Evolutionary conservation across 2,113 vertebrate genomes (phyloP), one percentile per base, ranked within the genome.

Genomic region (Chaetodon trifascialis): DNA sequence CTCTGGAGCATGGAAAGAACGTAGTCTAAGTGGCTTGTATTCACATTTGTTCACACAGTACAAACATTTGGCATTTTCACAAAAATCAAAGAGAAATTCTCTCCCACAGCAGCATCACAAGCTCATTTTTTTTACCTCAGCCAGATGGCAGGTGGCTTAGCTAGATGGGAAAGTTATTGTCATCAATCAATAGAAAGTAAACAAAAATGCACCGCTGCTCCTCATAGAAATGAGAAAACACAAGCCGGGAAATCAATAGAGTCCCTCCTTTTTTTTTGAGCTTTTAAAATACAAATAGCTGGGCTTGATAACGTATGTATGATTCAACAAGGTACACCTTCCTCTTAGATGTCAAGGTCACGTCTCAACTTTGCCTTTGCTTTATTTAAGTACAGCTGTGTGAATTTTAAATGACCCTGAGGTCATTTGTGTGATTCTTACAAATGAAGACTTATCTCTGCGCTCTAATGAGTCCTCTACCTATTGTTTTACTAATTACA

Each of bases 161-260:
- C 80, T 84, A 25, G 75, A 83, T 80, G 68, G 76, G 56, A 78
- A 88, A 82, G 72, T 78, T 90, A 80, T 89, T 84, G 77, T 81
- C 76, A 87, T 88, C 78, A 84, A 85, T 89, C 88, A 89, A 86
- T 82, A 70, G 49, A 76, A 73, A 88, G 84, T 84, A 86, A 85
- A 88, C 80, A 69, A 69, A 83, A 87, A 84, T 69, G 71, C 80
- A 84, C 69, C 59, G 63, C 42, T 54, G 72, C 76, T 79, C 47
- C 59, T 54, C 73, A 73, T 62, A 85, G 65, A 85, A 86, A 90
- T 83, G 75, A 88, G 78, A 82, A 74, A 70, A 81, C 38, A 12
- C 74, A 64, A 19, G 49, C 72, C 63, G 52, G 68, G 23, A 72
- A 86, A 86, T 70, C 73, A 85, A 74, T 80, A 52, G 2, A 47